These are phyloP conservation scores for Drosophila greeni DNA, from an alignment of 2,888 invertebrate genomes.

Conservation along the genomic window DNA sequence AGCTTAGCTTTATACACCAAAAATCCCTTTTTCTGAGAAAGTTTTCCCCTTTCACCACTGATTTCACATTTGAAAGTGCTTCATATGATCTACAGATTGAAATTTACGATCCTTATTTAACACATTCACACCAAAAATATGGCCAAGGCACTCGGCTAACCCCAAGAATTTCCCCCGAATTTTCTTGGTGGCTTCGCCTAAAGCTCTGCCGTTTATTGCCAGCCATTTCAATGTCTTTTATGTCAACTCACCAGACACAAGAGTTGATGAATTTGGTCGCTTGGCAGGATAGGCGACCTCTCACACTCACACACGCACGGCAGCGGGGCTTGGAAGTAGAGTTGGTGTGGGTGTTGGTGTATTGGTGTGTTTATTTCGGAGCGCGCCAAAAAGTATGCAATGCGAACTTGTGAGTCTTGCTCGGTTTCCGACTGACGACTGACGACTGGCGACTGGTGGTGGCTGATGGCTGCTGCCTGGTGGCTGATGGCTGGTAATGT, in stretches of 20 bases:
- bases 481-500: conserved; percentile 63
- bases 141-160: background rate
- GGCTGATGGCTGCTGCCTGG: conserved; percentile 10
- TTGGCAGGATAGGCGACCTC: conserved; percentile 25
- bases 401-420: conserved; percentile 48
- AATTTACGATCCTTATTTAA: conserved; percentile 1
- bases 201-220: conserved; percentile 12
- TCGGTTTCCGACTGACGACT: conserved; percentile 43
- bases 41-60: background rate
- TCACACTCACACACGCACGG: conserved; percentile 13
- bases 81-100: background rate
- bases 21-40: background rate
- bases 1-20: background rate
- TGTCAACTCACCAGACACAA: conserved; percentile 63
- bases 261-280: conserved; percentile 46
- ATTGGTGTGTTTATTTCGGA: conserved; percentile 28
- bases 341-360: conserved; percentile 14
- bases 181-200: conserved; percentile 4
- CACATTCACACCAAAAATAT: conserved; percentile 10
- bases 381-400: conserved; percentile 71
- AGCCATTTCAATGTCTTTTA: conserved; percentile 21
- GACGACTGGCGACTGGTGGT: conserved; percentile 13
- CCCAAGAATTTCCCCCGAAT: conserved; percentile 5
- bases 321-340: background rate
- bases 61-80: background rate